Conservation (phyloP, 2,888 invertebrate species). For the Capitulum mitella region DNA sequence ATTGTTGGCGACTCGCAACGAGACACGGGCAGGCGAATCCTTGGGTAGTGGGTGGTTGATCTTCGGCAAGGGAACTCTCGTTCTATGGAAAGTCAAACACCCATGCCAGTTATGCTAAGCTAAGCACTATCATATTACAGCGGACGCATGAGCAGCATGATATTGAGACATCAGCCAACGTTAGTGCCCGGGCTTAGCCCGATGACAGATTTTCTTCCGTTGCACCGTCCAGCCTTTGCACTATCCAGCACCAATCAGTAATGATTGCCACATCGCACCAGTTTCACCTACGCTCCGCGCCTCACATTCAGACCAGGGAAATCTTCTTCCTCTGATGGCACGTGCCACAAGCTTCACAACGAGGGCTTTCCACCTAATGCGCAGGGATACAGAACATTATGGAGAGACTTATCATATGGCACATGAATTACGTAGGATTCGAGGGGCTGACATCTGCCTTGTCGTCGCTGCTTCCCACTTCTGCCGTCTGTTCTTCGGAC, state of each 20-base stretch:
- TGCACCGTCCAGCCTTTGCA: neutral
- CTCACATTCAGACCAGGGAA: neutral
- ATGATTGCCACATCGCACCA: neutral
- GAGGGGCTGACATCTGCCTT: neutral
- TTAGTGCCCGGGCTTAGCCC: neutral
- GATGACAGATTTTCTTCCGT: neutral
- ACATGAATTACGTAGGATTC: neutral
- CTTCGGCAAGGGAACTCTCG: too few relatives aligned
- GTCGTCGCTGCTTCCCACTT: slow-evolving; percentile 13
- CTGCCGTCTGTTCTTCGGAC: slow-evolving; percentile 32
- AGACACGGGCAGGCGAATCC: too few relatives aligned
- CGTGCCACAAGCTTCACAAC: neutral
- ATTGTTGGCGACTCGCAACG: too few relatives aligned
- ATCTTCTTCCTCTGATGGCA: neutral
- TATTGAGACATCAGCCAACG: neutral
- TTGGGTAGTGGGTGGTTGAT: too few relatives aligned
- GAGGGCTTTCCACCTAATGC: neutral
- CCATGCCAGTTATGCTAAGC: neutral
- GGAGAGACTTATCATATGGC: slow-evolving; percentile 9
- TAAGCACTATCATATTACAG: neutral
- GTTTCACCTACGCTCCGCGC: neutral
- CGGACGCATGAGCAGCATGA: neutral
- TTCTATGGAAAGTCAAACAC: too few relatives aligned
- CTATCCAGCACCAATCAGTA: neutral
- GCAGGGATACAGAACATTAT: neutral